Evolutionary conservation across 1,140 invertebrate genomes (phyloP), one percentile per base, ranked within the genome.

Genomic region (Paraescarpia echinospica): DNA sequence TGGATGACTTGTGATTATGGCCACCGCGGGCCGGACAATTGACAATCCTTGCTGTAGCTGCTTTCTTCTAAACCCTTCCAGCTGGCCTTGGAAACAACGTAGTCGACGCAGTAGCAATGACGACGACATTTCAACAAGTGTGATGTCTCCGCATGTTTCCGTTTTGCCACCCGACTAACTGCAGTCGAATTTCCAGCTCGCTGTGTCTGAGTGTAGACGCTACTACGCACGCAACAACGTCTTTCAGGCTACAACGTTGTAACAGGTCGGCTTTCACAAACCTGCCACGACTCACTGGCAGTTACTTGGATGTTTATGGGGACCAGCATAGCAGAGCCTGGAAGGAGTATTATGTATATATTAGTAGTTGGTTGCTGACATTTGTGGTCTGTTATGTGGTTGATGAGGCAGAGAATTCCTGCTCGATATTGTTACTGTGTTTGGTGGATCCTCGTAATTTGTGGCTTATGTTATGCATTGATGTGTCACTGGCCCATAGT

Each of bases 281-380:
- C 59, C 59, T 18, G 22, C 59, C 59, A 77, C 59, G 27, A 77
- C 59, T 77, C 41, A 41, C 41, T 41, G 41, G 41, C 41, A 41
- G 41, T 41, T 41, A 41, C 41, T 6, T 41, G 12, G 59, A 77
- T 77, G 59, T 77, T 77, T 77, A 77, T 77, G 59, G 59, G 59
- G 59, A 77, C 59, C 59, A 77, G 59, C 59, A 77, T 77, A 77
- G 59, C 59, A 77, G 59, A 77, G 59, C 59, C 59, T 77, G 59
- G 59, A 77, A 77, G 59, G 59, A 77, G 59, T 77, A 77, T 77
- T 77, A 77, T 77, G 59, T 77, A 77, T 77, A 77, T 77, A 77
- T 77, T 77, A 77, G 59, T 77, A 77, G 59, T 77, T 77, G 59
- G 59, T 77, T 77, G 59, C 59, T 77, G 59, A 77, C 59, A 77